phyloP scores from a whole-genome alignment of 2,113 vertebrate species.

The Myotis brandtii region DNA sequence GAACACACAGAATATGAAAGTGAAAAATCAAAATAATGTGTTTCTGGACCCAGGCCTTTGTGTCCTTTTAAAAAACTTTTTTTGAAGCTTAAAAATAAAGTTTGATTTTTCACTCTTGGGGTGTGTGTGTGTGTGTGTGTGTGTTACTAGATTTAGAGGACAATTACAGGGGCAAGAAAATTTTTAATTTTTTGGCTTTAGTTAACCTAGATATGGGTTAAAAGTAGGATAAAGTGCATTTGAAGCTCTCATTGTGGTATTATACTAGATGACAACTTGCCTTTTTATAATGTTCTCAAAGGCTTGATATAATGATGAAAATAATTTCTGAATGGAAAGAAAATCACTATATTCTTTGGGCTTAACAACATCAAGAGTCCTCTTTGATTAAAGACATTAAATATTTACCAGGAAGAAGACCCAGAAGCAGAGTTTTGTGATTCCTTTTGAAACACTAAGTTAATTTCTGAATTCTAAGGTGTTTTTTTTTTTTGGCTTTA shows the following conservation, averaged over 20 bases:
- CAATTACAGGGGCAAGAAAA: background rate
- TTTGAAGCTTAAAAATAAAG: constrained; percentile 28
- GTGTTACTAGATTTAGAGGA: background rate
- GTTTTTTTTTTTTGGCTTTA: background rate
- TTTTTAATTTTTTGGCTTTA: background rate
- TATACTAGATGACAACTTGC: background rate
- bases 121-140: background rate
- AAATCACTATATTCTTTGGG: background rate
- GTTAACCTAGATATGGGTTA: background rate
- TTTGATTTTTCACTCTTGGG: background rate
- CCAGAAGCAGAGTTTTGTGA: background rate
- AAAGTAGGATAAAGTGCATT: background rate
- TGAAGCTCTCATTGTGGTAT: background rate
- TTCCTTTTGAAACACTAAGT: background rate
- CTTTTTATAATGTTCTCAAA: background rate
- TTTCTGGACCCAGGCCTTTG: background rate
- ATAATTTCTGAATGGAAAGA: background rate
- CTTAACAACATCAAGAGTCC: background rate
- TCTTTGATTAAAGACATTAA: background rate
- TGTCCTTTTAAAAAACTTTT: constrained; percentile 22
- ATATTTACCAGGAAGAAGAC: background rate
- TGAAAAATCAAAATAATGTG: background rate
- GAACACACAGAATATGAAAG: background rate
- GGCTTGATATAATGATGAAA: constrained; percentile 3
- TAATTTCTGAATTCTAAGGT: constrained; percentile 31